phyloP scores from a whole-genome alignment of 2,888 invertebrate genomes.

The Stenurella melanura region DNA sequence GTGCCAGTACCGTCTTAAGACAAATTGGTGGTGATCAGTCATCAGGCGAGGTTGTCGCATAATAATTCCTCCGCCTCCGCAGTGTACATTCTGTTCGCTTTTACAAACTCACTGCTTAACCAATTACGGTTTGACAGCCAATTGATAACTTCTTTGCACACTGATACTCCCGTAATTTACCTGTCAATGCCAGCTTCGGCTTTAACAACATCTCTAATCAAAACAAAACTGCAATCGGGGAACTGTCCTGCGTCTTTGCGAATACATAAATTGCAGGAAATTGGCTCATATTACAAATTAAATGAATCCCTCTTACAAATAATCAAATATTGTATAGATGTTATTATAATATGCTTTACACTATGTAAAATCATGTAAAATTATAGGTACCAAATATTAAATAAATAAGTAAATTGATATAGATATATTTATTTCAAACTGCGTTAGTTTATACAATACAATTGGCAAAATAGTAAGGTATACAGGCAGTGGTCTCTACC shows the following conservation, averaged over 20 bases:
- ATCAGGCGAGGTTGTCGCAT: slow-evolving; percentile 40
- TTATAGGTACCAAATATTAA: too few species aligned
- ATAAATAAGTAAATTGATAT: too few species aligned
- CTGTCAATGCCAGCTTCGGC: slow-evolving; percentile 60
- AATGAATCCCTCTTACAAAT: neutral
- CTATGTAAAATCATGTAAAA: too few species aligned
- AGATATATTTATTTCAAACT: too few species aligned
- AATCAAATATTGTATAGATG: neutral
- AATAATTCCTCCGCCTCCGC: slow-evolving; percentile 39
- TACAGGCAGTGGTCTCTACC: too few species aligned
- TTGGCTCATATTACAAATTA: neutral
- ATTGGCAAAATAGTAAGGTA: too few species aligned
- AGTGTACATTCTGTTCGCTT: slow-evolving; percentile 21
- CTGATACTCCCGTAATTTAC: slow-evolving; percentile 62
- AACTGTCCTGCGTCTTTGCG: slow-evolving; percentile 3
- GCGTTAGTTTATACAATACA: too few species aligned
- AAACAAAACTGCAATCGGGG: slow-evolving; percentile 39
- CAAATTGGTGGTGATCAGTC: slow-evolving; percentile 47
- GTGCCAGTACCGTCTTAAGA: slow-evolving; percentile 41
- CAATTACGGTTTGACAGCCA: slow-evolving; percentile 69
- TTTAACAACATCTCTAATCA: slow-evolving; percentile 44
- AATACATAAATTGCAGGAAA: slow-evolving; percentile 12
- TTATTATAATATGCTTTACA: too few species aligned
- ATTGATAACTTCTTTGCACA: slow-evolving; percentile 69
- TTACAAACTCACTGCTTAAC: slow-evolving; percentile 55